Base-by-base conservation (phyloP, 2,888 invertebrate species). In the Onchidella celtica region DNA sequence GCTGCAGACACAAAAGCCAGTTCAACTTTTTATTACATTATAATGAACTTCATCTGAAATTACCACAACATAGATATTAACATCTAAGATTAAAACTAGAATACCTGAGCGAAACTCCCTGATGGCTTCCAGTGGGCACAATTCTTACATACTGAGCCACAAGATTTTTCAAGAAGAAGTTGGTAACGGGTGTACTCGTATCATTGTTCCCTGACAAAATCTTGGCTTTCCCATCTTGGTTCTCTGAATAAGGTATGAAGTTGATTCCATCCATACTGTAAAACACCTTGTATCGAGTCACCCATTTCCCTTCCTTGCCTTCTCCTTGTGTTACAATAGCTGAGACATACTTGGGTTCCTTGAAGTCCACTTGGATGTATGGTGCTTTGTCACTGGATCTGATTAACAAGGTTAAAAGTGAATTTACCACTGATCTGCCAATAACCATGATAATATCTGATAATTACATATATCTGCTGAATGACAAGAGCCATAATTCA, bases 311-410 rank as follows among this genome's bases (percentile, higher is more conserved):
- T 38, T 82, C 81, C 86, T 85, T 86, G 0, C 86, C 79, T 66
- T 84, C 80, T 9, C 89, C 89, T 77, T 89, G 88, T 14, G 88
- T 89, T 24, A 85, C 72, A 27, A 89, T 84, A n/a, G 88, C 89
- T n/a, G 86, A 85, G 11, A 89, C 61, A 40, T 85, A 82, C 36
- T 88, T 85, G 9, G 86, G 85, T 1, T 84, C 85, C 68, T 86
- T 47, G 80, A 89, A 87, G 61, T 89, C 87, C 0, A 89, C 88
- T 75, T 88, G 85, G 36, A 88, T 88, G 40, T 68, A 80, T 21
- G 74, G 80, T 21, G 55, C 14, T 27, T 21, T 75, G 40, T 80
- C 80, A 38, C 17, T 40, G 38, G 36, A 63, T n/a, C 80, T 80
- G 80, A n/a, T n/a, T 14, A 70, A 70, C 3, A 29, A 27, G 9